A percentile compares a stretch with the other conserved stretches of the same genome.
Conservation (phyloP, 2,113 vertebrate species). For the Pseudorasbora parva region DNA sequence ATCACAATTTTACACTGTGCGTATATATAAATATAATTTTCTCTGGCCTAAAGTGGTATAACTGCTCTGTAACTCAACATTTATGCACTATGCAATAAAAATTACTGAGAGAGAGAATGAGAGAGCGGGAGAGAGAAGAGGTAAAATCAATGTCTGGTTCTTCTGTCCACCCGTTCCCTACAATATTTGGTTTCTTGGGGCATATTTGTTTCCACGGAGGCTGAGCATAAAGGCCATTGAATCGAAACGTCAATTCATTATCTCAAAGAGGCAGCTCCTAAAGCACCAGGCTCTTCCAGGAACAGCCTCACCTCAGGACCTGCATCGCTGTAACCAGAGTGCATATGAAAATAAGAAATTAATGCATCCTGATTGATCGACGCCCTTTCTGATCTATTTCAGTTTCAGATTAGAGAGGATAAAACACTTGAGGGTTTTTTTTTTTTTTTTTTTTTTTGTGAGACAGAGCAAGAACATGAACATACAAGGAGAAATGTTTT, state of each 20-base stretch:
- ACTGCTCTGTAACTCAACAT: slow-evolving; percentile 41
- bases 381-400: slow-evolving; percentile 63
- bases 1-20: slow-evolving; percentile 11
- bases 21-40: slow-evolving; percentile 10
- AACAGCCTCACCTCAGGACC: slow-evolving; percentile 72
- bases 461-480: background rate
- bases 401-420: slow-evolving; percentile 54
- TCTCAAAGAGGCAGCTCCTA: slow-evolving; percentile 72
- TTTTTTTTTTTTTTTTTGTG: background rate
- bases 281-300: slow-evolving; percentile 69
- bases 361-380: slow-evolving; percentile 67
- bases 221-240: slow-evolving; percentile 74
- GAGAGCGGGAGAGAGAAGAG: slow-evolving; percentile 42
- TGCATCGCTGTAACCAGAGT: slow-evolving; percentile 54
- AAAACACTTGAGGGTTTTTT: background rate
- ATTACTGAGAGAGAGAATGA: slow-evolving; percentile 13
- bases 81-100: slow-evolving; percentile 28
- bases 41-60: slow-evolving; percentile 6
- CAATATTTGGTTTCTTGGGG: slow-evolving; percentile 82
- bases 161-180: slow-evolving; percentile 69
- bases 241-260: slow-evolving; percentile 84
- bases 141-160: slow-evolving; percentile 77
- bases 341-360: slow-evolving; percentile 66
- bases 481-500: too few species aligned
- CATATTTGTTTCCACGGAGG: slow-evolving; percentile 79